Evolutionary conservation across 2,797 vertebrate species (phyloP), one percentile per base, ranked within the genome.

Genomic region (Pitangus sulphuratus): DNA sequence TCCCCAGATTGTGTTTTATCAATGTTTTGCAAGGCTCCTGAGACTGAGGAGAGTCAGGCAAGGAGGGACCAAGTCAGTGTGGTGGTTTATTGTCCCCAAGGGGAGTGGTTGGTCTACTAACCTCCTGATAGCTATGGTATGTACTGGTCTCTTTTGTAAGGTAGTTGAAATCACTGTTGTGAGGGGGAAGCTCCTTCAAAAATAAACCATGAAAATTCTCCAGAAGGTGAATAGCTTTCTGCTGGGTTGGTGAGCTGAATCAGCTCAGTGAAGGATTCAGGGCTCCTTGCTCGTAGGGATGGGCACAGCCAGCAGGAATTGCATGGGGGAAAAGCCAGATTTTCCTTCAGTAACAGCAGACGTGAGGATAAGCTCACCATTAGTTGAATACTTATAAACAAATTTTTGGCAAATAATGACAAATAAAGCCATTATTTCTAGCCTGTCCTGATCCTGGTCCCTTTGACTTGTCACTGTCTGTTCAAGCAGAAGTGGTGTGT

Each of bases 151-250:
- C 60, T 66, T 89, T 70, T 47, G 21, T 68, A 62, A 74, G 24
- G 26, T 58, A 66, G 30, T 28, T 85, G 15, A 82, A 53, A n/a
- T 53, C 18, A 19, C 21, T 54, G 6, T 35, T 24, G 17, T 14
- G 15, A 13, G 3, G 8, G 17, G 4, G 2, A 1, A 15, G 50
- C 4, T 2, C 0, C 22, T 13, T 81, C 57, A 40, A 71, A 86
- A 69, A n/a, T 16, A 66, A 62, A 45, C 6, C 13, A 4, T 48
- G 5, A 11, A 79, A 84, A 62, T 51, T 31, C 42, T 82, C 6
- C 42, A 54, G 42, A 57, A 77, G 44, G 2, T 18, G 4, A 31
- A 40, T 21, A 66, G 11, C 20, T 86, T 53, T 90, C 54, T 79
- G 12, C 35, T 28, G 8, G 4, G 6, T 64, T 79, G 45, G 24